A percentile compares a stretch with the other conserved stretches of the same genome.
These are phyloP conservation scores for Notospermus geniculatus DNA, from an alignment of 1,140 invertebrate species.

Conservation along the genomic window DNA sequence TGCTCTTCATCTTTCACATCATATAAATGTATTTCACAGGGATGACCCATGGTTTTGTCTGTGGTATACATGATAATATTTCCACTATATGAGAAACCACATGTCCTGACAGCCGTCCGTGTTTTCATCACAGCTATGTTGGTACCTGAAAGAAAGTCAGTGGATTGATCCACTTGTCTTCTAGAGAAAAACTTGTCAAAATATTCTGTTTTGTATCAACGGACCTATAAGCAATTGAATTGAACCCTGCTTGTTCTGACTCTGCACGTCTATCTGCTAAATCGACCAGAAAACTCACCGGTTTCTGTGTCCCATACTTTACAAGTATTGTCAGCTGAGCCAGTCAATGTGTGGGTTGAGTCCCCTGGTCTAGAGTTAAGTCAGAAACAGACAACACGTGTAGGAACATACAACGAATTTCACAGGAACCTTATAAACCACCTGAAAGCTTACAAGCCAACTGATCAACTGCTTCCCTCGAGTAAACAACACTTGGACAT, in stretches of 20 bases:
- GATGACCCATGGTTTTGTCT: conserved; percentile 85
- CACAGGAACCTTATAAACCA: too few species aligned
- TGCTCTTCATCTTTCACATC: conserved; percentile 52
- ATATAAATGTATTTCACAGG: conserved; percentile 81
- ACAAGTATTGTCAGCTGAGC: conserved; percentile 86
- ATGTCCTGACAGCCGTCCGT: conserved; percentile 86
- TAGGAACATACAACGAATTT: too few species aligned
- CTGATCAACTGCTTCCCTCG: too few species aligned
- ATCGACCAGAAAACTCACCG: conserved; percentile 56
- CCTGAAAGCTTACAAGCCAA: too few species aligned
- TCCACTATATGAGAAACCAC: conserved; percentile 89
- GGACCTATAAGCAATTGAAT: too few species aligned
- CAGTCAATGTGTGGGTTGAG: conserved; percentile 85
- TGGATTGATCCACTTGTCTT: neutral
- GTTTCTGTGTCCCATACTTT: conserved; percentile 87
- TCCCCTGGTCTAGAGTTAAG: conserved; percentile 56
- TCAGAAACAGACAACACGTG: too few species aligned
- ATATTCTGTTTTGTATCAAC: too few species aligned
- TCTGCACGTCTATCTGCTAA: too few species aligned
- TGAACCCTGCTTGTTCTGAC: too few species aligned
- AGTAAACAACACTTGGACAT: too few species aligned
- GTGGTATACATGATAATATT: conserved; percentile 90
- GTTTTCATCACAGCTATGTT: conserved; percentile 68
- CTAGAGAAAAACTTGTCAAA: too few species aligned
- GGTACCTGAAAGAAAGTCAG: conserved; percentile 51